Evolutionary conservation across 1,140 invertebrate species (phyloP).

Genomic region (Drosophila lowei): DNA sequence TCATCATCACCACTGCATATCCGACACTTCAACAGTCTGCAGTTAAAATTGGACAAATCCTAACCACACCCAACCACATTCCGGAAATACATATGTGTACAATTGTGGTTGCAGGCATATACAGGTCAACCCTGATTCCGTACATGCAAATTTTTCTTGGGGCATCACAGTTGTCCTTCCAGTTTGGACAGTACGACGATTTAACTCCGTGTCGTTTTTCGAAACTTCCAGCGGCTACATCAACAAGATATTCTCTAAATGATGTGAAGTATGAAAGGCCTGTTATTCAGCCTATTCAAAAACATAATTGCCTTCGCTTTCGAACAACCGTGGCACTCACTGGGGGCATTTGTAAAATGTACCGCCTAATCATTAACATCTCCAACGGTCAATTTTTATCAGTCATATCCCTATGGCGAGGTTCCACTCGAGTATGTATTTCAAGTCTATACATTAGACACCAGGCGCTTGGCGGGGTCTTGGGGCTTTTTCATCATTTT

Average conservation of each 20-base stretch:
- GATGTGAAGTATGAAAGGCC: too few relatives aligned
- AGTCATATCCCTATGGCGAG: background rate
- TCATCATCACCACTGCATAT: constrained; percentile 64
- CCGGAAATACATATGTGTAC: background rate
- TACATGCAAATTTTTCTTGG: constrained; percentile 69
- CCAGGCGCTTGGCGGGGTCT: too few relatives aligned
- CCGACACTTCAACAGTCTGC: constrained; percentile 71
- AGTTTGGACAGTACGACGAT: too few relatives aligned
- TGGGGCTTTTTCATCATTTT: too few relatives aligned
- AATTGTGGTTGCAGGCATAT: background rate
- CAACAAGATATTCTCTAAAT: too few relatives aligned
- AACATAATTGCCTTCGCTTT: constrained; percentile 71
- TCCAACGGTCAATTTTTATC: constrained; percentile 32
- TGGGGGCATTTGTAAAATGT: too few relatives aligned
- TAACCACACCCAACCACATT: constrained; percentile 17
- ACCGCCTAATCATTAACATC: constrained; percentile 52
- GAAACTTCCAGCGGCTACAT: constrained; percentile 76
- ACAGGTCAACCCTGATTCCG: too few relatives aligned
- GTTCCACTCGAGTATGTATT: too few relatives aligned
- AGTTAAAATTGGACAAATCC: constrained; percentile 70
- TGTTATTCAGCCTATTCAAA: too few relatives aligned
- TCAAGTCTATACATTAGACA: too few relatives aligned
- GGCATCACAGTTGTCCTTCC: constrained; percentile 65
- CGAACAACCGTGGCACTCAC: constrained; percentile 13
- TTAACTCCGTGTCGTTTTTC: constrained; percentile 52